phyloP scores from a whole-genome alignment of 2,888 invertebrate species.

The Trichacis sp. region DNA sequence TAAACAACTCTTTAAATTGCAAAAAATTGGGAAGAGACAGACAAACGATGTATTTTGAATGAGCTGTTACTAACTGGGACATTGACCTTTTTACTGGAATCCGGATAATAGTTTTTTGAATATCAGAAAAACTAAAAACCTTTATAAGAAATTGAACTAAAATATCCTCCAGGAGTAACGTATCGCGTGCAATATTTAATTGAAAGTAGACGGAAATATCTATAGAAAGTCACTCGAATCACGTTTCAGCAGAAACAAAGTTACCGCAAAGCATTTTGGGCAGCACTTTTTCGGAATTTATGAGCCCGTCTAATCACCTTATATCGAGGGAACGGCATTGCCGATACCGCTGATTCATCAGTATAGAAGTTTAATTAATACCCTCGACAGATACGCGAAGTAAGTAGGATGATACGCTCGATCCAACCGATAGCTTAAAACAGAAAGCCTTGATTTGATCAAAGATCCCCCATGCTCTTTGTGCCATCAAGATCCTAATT shows the following conservation, averaged over 20 bases:
- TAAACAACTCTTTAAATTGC: too few species aligned
- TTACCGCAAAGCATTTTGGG: constrained; percentile 25
- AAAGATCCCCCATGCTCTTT: neutral
- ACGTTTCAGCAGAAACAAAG: neutral
- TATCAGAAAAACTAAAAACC: too few species aligned
- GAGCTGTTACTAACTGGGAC: too few species aligned
- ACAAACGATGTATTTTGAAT: too few species aligned
- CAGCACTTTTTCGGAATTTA: constrained; percentile 43
- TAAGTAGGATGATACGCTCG: constrained; percentile 47
- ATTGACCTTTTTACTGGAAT: too few species aligned
- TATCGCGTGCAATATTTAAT: neutral
- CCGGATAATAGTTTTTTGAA: too few species aligned
- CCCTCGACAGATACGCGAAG: constrained; percentile 60
- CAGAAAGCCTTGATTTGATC: constrained; percentile 44
- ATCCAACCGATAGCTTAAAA: constrained; percentile 52
- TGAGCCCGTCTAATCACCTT: constrained; percentile 24
- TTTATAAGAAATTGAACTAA: too few species aligned
- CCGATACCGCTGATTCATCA: constrained; percentile 66
- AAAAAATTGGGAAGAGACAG: too few species aligned
- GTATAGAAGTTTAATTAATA: constrained; percentile 69
- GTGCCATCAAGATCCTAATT: too few species aligned
- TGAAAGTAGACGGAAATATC: neutral
- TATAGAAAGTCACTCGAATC: neutral
- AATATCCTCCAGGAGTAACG: too few species aligned
- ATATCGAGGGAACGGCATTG: constrained; percentile 31